phyloP scores from a whole-genome alignment of 2,113 vertebrate genomes.

The Ivindomyrus marchei region DNA sequence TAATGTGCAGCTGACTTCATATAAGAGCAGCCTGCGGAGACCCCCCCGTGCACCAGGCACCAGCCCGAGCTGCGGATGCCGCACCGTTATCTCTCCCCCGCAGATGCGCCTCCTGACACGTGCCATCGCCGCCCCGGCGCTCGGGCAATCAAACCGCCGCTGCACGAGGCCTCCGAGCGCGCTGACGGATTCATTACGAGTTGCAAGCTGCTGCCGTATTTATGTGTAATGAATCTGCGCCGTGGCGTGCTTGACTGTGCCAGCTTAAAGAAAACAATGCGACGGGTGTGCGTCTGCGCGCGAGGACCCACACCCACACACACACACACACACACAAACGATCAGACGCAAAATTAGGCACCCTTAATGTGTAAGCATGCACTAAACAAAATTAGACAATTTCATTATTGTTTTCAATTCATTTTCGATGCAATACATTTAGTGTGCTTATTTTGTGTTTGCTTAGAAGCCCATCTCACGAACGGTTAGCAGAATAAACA shows the following conservation, averaged over 20 bases:
- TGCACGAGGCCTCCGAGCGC: neutral
- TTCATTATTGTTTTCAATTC: neutral
- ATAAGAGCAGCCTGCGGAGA: neutral
- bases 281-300: neutral
- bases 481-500: neutral
- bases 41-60: too few relatives aligned
- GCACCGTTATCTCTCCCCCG: neutral
- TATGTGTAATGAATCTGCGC: neutral
- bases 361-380: neutral
- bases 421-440: neutral
- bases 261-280: neutral
- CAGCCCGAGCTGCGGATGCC: neutral
- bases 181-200: neutral
- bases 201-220: neutral
- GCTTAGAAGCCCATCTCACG: neutral
- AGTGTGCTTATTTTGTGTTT: neutral
- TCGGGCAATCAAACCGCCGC: neutral
- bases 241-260: neutral
- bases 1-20: neutral
- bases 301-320: neutral
- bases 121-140: neutral
- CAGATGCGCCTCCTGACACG: neutral
- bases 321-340: neutral
- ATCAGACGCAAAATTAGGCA: neutral
- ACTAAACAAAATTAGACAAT: neutral